phyloP scores from a whole-genome alignment of 2,113 vertebrate genomes.

The Elanus axillaris region DNA sequence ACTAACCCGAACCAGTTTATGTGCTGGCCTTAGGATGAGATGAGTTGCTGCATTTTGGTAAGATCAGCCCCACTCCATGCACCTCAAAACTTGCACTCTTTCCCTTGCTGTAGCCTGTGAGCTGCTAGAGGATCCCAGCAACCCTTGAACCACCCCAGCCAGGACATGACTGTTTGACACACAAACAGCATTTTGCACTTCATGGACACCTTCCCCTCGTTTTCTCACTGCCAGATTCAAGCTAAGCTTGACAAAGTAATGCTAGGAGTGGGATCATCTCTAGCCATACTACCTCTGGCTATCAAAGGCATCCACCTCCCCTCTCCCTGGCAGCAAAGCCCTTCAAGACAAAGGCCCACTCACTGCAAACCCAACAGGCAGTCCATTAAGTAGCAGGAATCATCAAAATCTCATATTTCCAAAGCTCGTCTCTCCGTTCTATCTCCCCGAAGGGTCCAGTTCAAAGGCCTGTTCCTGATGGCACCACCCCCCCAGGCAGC shows the following conservation, averaged over 20 bases:
- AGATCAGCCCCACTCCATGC: not conserved
- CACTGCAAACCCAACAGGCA: not conserved
- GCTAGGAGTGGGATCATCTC: not conserved
- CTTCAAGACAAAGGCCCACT: not conserved
- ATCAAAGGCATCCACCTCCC: not conserved
- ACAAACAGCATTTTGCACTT: not conserved
- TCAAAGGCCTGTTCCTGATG: not conserved
- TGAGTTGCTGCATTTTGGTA: not conserved
- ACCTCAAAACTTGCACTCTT: not conserved
- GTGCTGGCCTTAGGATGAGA: not conserved
- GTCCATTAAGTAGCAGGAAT: not conserved
- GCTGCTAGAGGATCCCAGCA: not conserved
- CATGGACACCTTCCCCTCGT: not conserved
- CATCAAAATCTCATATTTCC: not conserved
- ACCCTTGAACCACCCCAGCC: not conserved
- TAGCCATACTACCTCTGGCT: not conserved
- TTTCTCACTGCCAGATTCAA: not conserved
- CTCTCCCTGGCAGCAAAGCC: not conserved
- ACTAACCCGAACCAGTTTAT: not conserved
- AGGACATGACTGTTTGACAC: not conserved
- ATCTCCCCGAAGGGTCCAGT: rapidly evolving
- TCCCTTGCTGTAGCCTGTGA: not conserved
- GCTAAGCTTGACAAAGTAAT: not conserved
- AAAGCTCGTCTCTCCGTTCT: not conserved
- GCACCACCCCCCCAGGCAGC: not conserved